Evolutionary conservation across 2,113 vertebrate species (phyloP), one percentile per base, ranked within the genome.

Genomic region (Nerophis lumbriciformis): DNA sequence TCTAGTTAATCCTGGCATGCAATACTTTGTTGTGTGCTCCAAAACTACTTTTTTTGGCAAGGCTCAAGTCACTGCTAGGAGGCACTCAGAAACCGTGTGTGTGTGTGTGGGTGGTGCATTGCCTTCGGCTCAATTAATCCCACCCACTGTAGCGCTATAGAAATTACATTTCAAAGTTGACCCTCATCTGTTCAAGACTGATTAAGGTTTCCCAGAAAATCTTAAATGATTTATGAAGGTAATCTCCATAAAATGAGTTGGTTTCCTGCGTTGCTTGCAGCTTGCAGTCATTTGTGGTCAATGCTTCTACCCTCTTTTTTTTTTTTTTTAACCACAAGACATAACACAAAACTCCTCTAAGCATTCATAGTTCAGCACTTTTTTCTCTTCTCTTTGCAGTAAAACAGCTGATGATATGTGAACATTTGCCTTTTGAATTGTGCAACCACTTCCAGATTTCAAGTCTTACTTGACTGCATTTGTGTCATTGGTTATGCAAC

Each of bases 101-200:
- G 28, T 53, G 53, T n/a, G 47, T 66, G 47, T 21, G 52, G 51
- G 36, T 39, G 19, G 39, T 60, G 28, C 44, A 47, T 47, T 48
- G 14, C 48, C 64, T 39, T 42, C 58, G 67, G 35, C 38, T n/a
- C 38, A 37, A 48, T 56, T 42, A 57, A 44, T 63, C 6, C 19
- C 59, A 47, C 39, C 8, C n/a, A 14, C 14, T n/a, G 8, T 42
- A 69, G 28, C 47, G 16, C 44, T 62, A 65, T 48, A 52, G 39
- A 14, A 63, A 71, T 48, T 65, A 37, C 69, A 68, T 70, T 58
- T 76, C 61, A 63, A 65, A 71, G 65, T 66, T 77, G 71, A 75
- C 62, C 64, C 59, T 75, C 38, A 52, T 74, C 15, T 69, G 47
- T 71, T 75, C 16, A 48, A 4, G 39, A 68, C 28, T 61, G 66